Evolutionary conservation across 2,888 invertebrate genomes (phyloP), one percentile per base, ranked within the genome.

Genomic region (Aphidius colemani): DNA sequence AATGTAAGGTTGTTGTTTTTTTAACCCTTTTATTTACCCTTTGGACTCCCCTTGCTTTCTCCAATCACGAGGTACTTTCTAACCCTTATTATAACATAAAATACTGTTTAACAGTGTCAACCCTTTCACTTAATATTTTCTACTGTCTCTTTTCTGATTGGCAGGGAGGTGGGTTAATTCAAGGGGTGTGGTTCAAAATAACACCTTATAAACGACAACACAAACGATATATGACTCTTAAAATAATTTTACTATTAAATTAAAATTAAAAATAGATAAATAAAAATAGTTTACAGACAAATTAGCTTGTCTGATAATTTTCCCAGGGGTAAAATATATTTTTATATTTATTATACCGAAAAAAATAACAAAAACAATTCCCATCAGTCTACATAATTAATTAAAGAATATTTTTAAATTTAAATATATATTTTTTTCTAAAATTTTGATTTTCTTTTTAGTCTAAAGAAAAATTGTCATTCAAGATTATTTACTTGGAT

Each of bases 11-110:
- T n/a, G n/a, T n/a, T n/a, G n/a, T n/a, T n/a, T n/a, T n/a, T n/a
- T 18, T 18, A 18, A 18, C 30, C 30, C 30, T 30, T 30, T 18
- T 30, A 30, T 57, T 57, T 46, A 57, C 48, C 40, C 46, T 57
- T 7, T 40, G 39, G 46, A 44, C 55, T 46, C 46, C 46, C 57
- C 57, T 40, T 30, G 30, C 30, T 30, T 30, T 13, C 48, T 13
- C 48, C 48, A 48, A 48, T 48, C 48, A 11, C 13, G 11, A 48
- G 7, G 48, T 11, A 13, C 13, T 13, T 48, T 6, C 46, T 48
- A 48, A 13, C 48, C 48, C 48, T 48, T 10, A 2, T 13, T 30
- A 0, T 30, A 30, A 30, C 2, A 30, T 0, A 13, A 13, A 11
- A 48, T 13, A 48, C 13, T 18, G 10, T 30, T 10, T 10, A n/a